Evolutionary conservation across 2,797 vertebrate species (phyloP), one percentile per base, ranked within the genome.

Genomic region (Pipistrellus nathusii): DNA sequence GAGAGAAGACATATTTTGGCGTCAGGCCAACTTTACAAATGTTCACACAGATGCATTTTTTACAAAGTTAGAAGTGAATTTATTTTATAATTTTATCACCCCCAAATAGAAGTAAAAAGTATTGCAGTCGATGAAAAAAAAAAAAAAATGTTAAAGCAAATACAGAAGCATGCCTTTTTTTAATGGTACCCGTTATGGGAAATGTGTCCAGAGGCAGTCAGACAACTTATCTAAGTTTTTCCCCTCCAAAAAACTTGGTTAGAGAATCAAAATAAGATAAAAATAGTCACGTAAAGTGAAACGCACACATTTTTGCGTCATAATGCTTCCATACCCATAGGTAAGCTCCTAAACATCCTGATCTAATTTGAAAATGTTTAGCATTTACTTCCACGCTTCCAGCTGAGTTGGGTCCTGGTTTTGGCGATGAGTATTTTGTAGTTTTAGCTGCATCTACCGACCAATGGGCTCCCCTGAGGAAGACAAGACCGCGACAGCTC

Each of bases 1-100:
- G 98, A 83, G 75, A 97, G 90, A 18, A 88, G 76, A 93, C 57
- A 85, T 8, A 72, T 62, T 46, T 30, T 55, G 59, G 62, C 82
- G 69, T 93, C 82, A 94, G 81, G 72, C 23, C 48, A 90, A 55
- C 73, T 85, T 80, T 41, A 71, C 35, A 76, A 93, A 72, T 35
- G n/a, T 44, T 76, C 69, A 59, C 10, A 81, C 75, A 62, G 71
- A 53, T 53, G 41, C 53, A 25, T 48, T 15, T 94, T 90, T 90
- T 32, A 94, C n/a, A 51, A 80, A 71, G n/a, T 82, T 72, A 92
- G 66, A 86, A 91, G 77, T 73, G 20, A 90, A 72, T 35, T 76
- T 23, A 48, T 69, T 90, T 66, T 80, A 68, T 73, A 23, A 88
- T 83, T 69, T 85, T 89, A 81, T 59, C 38, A 91, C 6, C 17